phyloP scores from a whole-genome alignment of 2,888 invertebrate genomes.

The Desoria tigrina region DNA sequence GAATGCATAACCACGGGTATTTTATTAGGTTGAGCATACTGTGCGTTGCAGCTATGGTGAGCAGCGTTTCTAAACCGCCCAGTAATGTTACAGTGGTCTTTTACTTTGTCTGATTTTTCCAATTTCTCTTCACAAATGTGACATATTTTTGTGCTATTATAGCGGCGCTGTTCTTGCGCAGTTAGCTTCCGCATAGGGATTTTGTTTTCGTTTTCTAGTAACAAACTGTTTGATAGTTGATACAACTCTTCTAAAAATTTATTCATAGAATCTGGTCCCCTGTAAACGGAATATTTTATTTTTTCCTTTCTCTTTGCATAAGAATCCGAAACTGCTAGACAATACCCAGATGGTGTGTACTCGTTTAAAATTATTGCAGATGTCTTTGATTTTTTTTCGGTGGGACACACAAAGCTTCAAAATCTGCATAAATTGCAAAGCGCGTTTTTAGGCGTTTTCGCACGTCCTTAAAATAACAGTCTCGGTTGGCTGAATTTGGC shows the following conservation, averaged over 20 bases:
- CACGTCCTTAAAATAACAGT: neutral
- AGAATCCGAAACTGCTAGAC: neutral
- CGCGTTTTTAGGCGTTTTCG: neutral
- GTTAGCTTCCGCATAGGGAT: neutral
- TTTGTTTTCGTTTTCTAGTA: neutral
- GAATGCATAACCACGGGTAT: slow-evolving; percentile 13
- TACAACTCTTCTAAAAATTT: slow-evolving; percentile 4
- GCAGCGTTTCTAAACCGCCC: neutral
- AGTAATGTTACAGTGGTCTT: slow-evolving; percentile 20
- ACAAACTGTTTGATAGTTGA: neutral
- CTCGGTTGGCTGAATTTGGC: neutral
- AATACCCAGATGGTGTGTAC: slow-evolving; percentile 18
- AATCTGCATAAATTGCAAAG: neutral
- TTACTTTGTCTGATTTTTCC: slow-evolving; percentile 4
- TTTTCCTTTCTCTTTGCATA: neutral
- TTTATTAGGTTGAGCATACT: neutral
- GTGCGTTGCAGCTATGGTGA: slow-evolving; percentile 15
- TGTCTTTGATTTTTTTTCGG: neutral
- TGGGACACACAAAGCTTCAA: neutral
- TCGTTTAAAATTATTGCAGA: neutral
- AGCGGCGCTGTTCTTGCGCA: neutral
- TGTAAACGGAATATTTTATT: neutral
- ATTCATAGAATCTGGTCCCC: slow-evolving; percentile 6
- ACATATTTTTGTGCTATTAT: neutral
- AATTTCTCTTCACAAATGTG: slow-evolving; percentile 12